Base-by-base conservation (phyloP, 2,797 vertebrate species). In the Alauda arvensis region DNA sequence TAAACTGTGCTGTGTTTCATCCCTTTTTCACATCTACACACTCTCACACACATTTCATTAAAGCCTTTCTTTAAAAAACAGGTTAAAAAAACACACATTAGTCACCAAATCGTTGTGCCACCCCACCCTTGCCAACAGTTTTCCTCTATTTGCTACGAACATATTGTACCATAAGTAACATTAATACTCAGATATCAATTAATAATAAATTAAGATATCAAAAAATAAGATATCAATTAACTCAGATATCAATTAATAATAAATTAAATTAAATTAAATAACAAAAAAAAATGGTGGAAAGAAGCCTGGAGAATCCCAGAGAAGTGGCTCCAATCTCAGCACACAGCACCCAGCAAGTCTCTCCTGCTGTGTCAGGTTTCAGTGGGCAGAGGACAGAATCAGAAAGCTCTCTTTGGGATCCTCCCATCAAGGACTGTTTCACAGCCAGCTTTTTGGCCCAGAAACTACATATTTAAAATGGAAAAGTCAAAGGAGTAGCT, bases 1-100 rank as follows among this genome's bases (percentile, higher is more conserved):
- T 93, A 93, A 94, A 90, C 77, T 70, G 79, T 49, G 51, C 52
- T 68, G 34, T 51, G 48, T 77, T 72, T 91, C 67, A 13, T 88
- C 79, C 74, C 26, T 55, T 83, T 85, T 46, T 89, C 70, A 89
- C 52, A 72, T 3, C 12, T 74, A 81, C 43, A 17, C 49, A 53
- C n/a, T 62, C 48, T 87, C 55, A 76, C 51, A 80, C 16, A 65
- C 48, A 77, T 86, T 85, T 90, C 37, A 75, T 76, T 87, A 51
- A 88, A 86, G 40, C 29, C 74, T 93, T 91, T 88, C 61, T 49
- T 79, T 28, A 12, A 85, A 88, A 83, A 80, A 40, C 12, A 4
- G 3, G 0, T 77, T 40, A 8, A 62, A 65, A 81, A 75, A 4
- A 0, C 16, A 33, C 11, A 13, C 61, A 74, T 56, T 74, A 18